These are phyloP conservation scores for Zaprionus vittiger DNA, from an alignment of 1,140 invertebrate species.

Conservation along the genomic window DNA sequence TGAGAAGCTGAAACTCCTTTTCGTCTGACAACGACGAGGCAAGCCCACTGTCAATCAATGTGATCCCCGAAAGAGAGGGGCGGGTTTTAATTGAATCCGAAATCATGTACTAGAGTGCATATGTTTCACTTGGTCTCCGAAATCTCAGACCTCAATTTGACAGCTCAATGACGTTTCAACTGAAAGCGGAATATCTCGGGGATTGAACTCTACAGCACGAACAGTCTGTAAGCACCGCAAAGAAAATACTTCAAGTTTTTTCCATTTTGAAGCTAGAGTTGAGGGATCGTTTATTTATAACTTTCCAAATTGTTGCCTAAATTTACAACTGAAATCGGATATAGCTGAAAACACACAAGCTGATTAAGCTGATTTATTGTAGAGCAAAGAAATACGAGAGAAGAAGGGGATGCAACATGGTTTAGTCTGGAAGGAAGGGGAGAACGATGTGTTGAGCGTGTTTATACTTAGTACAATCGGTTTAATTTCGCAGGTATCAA, in stretches of 20 bases:
- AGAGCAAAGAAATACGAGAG: neutral
- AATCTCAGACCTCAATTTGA: conserved; percentile 38
- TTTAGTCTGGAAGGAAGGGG: neutral
- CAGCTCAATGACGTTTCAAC: conserved; percentile 66
- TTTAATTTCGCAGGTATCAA: neutral
- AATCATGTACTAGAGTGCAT: conserved; percentile 31
- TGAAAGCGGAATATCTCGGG: conserved; percentile 19
- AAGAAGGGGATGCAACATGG: neutral
- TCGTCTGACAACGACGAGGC: conserved; percentile 16
- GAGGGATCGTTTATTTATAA: neutral
- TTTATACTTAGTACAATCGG: neutral
- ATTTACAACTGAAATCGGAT: conserved; percentile 4
- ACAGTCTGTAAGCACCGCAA: conserved; percentile 6
- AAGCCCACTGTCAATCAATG: conserved; percentile 69
- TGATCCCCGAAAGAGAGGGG: conserved; percentile 26
- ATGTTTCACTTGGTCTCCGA: conserved; percentile 7
- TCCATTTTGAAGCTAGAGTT: neutral
- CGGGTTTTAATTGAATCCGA: conserved; percentile 73
- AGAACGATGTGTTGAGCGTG: neutral
- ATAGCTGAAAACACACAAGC: conserved; percentile 1
- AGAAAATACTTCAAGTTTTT: conserved; percentile 13
- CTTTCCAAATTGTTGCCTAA: neutral
- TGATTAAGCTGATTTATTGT: conserved; percentile 3
- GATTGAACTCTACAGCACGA: conserved; percentile 20
- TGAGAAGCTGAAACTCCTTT: conserved; percentile 33